A percentile compares a stretch with the other conserved stretches of the same genome.
phyloP scores from a whole-genome alignment of 1,140 invertebrate genomes.

The Metopolophium dirhodum region DNA sequence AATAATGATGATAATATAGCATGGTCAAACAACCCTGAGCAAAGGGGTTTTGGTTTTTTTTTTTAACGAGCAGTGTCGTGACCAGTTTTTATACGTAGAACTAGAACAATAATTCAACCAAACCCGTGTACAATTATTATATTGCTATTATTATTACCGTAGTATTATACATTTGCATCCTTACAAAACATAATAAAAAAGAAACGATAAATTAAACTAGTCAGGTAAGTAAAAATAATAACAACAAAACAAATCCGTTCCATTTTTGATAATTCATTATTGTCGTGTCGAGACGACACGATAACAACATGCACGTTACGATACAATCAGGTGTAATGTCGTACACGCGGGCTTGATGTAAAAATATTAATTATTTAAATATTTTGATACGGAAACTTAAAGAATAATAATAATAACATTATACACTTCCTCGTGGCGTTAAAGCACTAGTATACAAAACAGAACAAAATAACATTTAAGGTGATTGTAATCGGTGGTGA shows the following conservation, averaged over 20 bases:
- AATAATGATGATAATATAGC: not conserved
- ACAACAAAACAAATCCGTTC: not conserved
- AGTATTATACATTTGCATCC: not conserved
- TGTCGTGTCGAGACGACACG: not conserved
- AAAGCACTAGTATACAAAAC: not conserved
- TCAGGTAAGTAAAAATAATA: not conserved
- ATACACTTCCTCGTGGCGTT: not conserved
- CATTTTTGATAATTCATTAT: not conserved
- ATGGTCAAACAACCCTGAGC: not conserved
- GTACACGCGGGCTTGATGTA: not conserved
- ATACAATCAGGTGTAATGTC: not conserved
- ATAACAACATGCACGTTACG: not conserved
- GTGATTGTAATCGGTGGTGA: not conserved
- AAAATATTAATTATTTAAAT: not conserved
- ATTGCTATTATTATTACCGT: not conserved
- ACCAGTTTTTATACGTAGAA: not conserved
- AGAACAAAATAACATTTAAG: not conserved
- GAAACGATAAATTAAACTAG: not conserved
- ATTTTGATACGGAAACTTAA: not conserved
- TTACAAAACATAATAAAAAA: not conserved
- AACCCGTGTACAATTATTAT: not conserved
- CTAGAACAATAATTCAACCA: not conserved
- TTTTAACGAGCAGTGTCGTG: not conserved
- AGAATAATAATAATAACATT: not conserved
- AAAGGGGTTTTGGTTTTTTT: not conserved